Evolutionary conservation across 2,797 vertebrate species (phyloP).

Genomic region (Iguana delicatissima): DNA sequence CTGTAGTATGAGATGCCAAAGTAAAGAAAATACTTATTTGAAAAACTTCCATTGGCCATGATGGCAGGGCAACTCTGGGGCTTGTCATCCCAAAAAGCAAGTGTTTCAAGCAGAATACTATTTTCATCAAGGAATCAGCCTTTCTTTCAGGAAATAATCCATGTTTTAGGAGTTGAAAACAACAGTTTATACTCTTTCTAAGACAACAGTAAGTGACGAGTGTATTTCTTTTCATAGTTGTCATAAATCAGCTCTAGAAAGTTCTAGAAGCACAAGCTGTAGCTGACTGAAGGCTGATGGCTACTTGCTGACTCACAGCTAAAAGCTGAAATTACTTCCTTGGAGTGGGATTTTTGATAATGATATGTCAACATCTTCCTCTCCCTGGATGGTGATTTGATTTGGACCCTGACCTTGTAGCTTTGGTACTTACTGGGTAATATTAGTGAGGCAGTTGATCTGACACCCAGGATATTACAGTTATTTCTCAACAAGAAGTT

Average conservation of each 20-base stretch:
- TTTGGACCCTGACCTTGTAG: slow-evolving; percentile 63
- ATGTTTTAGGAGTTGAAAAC: neutral
- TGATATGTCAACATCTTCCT: slow-evolving; percentile 55
- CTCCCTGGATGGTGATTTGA: slow-evolving; percentile 68
- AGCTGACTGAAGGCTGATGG: slow-evolving; percentile 47
- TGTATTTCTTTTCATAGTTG: neutral
- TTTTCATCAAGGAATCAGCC: neutral
- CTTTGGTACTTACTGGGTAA: slow-evolving; percentile 54
- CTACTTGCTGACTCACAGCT: slow-evolving; percentile 51
- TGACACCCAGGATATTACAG: slow-evolving; percentile 69
- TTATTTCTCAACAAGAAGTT: slow-evolving; percentile 70
- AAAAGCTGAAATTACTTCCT: slow-evolving; percentile 45
- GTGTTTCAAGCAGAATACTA: neutral
- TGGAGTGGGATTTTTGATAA: slow-evolving; percentile 68
- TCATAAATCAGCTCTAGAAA: slow-evolving; percentile 37
- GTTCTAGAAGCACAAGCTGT: slow-evolving; percentile 35
- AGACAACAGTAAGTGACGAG: neutral
- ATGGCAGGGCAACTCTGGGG: neutral
- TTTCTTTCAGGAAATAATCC: neutral
- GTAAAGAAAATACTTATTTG: no score
- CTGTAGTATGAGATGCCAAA: neutral
- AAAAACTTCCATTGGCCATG: neutral
- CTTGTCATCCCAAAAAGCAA: neutral
- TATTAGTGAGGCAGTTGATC: slow-evolving; percentile 63
- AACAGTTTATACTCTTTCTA: slow-evolving; percentile 8